Evolutionary conservation across 2,113 vertebrate species (phyloP), one percentile per base, ranked within the genome.

Genomic region (Petromus typicus): DNA sequence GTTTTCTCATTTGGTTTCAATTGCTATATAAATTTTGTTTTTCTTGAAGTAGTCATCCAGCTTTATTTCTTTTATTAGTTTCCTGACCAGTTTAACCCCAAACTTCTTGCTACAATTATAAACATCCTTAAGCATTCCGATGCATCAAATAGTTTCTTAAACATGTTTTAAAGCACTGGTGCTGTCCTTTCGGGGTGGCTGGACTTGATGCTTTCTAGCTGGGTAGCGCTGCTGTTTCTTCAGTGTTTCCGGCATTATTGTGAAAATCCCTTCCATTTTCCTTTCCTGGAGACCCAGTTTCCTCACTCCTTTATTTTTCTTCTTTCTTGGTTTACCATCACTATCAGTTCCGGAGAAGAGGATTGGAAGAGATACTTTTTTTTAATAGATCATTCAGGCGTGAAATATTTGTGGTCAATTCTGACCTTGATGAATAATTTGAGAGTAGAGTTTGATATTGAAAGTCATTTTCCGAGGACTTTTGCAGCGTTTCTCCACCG

Each of bases 21-120:
- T 83, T 93, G 13, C 6, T 48, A 67, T 37, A 61, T n/a, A 92
- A 45, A 45, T 30, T 59, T 64, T 87, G 4, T 54, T 82, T 97
- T 79, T 61, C 57, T 40, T 93, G 12, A 43, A 76, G 45, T 48
- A 16, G 14, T 80, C 18, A 6, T n/a, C 30, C 69, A 67, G 7
- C 32, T 80, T 91, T 76, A 9, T 63, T 61, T 80, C 22, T 81
- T 88, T 82, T 82, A 56, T 48, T 3, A 54, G 14, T 86, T 69
- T 69, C 67, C 22, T 69, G 67, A 54, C 45, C 27, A 69, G 17
- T 18, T 90, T 23, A 91, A 63, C 3, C 12, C 3, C 11, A 87
- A 59, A 59, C 14, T 66, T 86, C 89, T 91, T 85, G 51, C 34
- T 59, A 94, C 66, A 75, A 61, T 86, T 54, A 76, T 90, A 71